Conservation (phyloP, 2,888 invertebrate species). For the Notodonta dromedarius region DNA sequence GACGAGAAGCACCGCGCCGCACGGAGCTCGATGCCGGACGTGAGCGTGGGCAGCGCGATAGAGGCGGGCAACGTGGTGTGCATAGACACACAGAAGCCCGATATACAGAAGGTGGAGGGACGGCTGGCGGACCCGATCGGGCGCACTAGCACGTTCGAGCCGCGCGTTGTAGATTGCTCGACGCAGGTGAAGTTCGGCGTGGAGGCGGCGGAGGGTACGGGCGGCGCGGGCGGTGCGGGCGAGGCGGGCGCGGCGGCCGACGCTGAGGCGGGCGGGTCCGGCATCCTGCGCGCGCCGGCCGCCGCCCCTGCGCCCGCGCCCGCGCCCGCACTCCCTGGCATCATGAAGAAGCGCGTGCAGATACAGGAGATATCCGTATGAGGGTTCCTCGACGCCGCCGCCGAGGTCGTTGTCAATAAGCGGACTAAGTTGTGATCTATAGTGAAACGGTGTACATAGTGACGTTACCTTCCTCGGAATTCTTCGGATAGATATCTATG, state of each 20-base stretch:
- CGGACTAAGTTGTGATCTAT: slow-evolving; percentile 74
- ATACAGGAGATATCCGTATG: slow-evolving; percentile 97
- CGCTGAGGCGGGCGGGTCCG: slow-evolving; percentile 72
- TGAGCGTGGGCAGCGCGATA: slow-evolving; percentile 85
- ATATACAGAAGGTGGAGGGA: slow-evolving; percentile 78
- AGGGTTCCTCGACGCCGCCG: slow-evolving; percentile 76
- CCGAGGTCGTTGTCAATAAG: slow-evolving; percentile 75
- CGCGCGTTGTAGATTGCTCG: slow-evolving; percentile 78
- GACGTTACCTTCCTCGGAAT: slow-evolving; percentile 16
- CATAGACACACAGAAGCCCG: slow-evolving; percentile 80
- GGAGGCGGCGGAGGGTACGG: slow-evolving; percentile 71
- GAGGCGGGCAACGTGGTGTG: slow-evolving; percentile 83
- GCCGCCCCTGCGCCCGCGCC: slow-evolving; percentile 54
- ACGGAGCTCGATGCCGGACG: slow-evolving; percentile 85
- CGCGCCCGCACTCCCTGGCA: slow-evolving; percentile 88
- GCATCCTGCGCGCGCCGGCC: slow-evolving; percentile 77
- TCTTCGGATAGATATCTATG: slow-evolving; percentile 3
- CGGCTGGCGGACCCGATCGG: slow-evolving; percentile 64
- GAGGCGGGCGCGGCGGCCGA: slow-evolving; percentile 72
- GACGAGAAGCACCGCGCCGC: slow-evolving; percentile 85
- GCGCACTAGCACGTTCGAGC: slow-evolving; percentile 79
- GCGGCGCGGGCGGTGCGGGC: slow-evolving; percentile 71
- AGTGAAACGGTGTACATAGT: slow-evolving; percentile 46
- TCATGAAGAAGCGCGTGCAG: slow-evolving; percentile 95
- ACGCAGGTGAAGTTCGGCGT: slow-evolving; percentile 81